A percentile compares a stretch with the other conserved stretches of the same genome.
Evolutionary conservation across 2,888 invertebrate genomes (phyloP).

Genomic region (Julus scandinavius): DNA sequence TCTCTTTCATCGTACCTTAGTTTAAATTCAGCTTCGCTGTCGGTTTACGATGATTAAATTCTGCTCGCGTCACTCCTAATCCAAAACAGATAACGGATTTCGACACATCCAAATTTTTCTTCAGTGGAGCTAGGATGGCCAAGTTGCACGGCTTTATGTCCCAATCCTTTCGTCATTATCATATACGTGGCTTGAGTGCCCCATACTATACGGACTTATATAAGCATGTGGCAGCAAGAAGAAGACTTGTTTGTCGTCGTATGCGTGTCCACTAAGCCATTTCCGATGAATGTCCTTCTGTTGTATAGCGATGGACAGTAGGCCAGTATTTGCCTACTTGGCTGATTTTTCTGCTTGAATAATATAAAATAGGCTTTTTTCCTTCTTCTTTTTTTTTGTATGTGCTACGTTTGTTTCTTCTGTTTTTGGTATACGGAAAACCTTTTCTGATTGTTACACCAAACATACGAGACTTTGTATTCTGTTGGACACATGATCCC

Average conservation of each 20-base stretch:
- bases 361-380: not conserved
- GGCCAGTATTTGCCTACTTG: not conserved
- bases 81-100: constrained; percentile 10
- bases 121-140: not conserved
- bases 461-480: not conserved
- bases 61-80: constrained; percentile 2
- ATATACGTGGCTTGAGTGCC: constrained; percentile 1
- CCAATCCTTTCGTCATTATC: not conserved
- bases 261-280: not conserved
- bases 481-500: not conserved
- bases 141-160: not conserved
- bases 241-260: not conserved
- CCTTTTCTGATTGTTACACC: not conserved
- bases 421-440: not conserved
- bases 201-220: not conserved
- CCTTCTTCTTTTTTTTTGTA: not conserved
- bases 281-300: not conserved
- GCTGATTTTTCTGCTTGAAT: constrained; percentile 18
- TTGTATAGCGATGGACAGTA: not conserved
- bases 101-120: not conserved
- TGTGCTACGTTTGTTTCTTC: not conserved
- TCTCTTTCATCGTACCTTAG: not conserved
- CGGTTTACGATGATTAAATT: not conserved
- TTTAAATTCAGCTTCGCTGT: constrained; percentile 1
- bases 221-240: not conserved